A percentile compares a stretch with the other conserved stretches of the same genome.
Conservation (phyloP, 2,113 vertebrate genomes). For the Gnathonemus echidnorhynchus region DNA sequence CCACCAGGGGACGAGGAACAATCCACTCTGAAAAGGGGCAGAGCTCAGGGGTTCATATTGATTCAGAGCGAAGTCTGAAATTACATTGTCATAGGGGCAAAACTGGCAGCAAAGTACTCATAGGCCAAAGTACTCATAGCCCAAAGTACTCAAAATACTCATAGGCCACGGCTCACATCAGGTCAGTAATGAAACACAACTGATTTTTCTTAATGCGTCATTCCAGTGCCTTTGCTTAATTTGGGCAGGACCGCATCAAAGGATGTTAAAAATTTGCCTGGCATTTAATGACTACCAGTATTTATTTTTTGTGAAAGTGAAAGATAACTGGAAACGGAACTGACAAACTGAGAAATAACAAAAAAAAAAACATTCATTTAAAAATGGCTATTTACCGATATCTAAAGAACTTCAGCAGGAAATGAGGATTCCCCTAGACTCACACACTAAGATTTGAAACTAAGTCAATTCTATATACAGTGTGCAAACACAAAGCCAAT, state of each 20-base stretch:
- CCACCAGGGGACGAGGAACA: not conserved
- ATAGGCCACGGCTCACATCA: not conserved
- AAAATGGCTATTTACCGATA: not conserved
- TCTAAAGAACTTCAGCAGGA: not conserved
- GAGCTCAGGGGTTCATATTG: not conserved
- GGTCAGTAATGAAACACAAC: not conserved
- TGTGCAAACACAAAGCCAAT: not conserved
- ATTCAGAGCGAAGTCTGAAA: not conserved
- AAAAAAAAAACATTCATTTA: not conserved
- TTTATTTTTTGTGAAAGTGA: not conserved
- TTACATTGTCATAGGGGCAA: not conserved
- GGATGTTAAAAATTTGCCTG: not conserved
- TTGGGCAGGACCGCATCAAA: not conserved
- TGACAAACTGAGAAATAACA: not conserved
- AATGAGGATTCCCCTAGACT: not conserved
- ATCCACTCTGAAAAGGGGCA: not conserved
- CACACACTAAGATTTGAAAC: not conserved
- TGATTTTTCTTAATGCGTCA: not conserved
- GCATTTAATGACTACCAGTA: not conserved
- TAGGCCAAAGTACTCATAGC: not conserved
- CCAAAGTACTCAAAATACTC: not conserved
- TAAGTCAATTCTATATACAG: not conserved
- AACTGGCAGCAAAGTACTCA: not conserved
- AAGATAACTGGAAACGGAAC: not conserved
- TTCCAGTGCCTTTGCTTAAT: not conserved